These are phyloP conservation scores for Falco berigora DNA, from an alignment of 2,797 vertebrate genomes.

Conservation along the genomic window DNA sequence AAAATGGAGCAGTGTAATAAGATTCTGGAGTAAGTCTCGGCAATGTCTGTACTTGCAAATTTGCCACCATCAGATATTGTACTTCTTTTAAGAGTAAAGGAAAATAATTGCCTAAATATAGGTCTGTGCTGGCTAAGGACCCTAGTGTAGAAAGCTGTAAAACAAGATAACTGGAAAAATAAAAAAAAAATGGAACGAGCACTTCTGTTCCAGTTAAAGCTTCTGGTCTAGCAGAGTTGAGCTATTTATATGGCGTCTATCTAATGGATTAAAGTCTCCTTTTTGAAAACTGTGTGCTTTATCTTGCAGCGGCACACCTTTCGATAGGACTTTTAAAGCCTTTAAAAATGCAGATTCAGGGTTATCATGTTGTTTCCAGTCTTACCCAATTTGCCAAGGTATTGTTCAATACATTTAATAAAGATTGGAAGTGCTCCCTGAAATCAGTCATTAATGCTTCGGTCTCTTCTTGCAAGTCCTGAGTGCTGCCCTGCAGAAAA, in stretches of 20 bases:
- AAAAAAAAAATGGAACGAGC: background rate
- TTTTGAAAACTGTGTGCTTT: background rate
- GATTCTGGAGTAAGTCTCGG: background rate
- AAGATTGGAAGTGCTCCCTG: background rate
- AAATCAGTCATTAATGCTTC: background rate
- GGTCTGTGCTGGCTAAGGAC: background rate
- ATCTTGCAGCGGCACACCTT: constrained; percentile 41
- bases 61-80: constrained; percentile 1
- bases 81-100: background rate
- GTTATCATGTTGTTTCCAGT: constrained; percentile 33
- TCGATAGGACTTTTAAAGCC: background rate
- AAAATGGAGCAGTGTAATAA: background rate
- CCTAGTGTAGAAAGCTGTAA: constrained; percentile 11
- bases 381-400: background rate
- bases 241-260: background rate
- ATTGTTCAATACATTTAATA: background rate
- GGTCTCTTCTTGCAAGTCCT: background rate
- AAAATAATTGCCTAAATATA: background rate
- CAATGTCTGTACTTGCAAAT: background rate
- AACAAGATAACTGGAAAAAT: constrained; percentile 29
- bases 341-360: constrained; percentile 28
- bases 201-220: background rate
- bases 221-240: background rate
- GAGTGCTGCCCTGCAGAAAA: background rate
- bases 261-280: constrained; percentile 1